These are phyloP conservation scores for Proisotoma minuta DNA, from an alignment of 2,888 invertebrate genomes.

Conservation along the genomic window DNA sequence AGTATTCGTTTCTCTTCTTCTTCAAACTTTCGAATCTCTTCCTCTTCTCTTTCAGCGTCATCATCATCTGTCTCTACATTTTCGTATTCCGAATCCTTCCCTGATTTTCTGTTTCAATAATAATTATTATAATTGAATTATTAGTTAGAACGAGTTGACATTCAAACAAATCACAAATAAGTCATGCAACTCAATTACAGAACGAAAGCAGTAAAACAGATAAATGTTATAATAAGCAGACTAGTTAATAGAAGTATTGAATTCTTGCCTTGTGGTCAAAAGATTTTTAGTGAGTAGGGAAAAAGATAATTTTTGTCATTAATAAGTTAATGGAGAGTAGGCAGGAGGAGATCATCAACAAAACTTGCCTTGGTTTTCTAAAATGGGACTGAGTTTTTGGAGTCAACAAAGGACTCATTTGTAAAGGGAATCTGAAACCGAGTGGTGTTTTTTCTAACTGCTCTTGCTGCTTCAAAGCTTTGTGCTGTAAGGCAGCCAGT, in stretches of 20 bases:
- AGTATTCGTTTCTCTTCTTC: conserved; percentile 52
- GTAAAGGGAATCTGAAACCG: conserved; percentile 45
- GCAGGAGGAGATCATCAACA: too few relatives aligned
- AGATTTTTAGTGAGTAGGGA: too few relatives aligned
- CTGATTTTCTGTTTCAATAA: conserved; percentile 41
- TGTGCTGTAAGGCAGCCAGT: conserved; percentile 70
- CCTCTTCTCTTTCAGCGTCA: conserved; percentile 47
- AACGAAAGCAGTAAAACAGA: neutral
- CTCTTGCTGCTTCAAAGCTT: conserved; percentile 61
- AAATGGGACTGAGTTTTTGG: conserved; percentile 26
- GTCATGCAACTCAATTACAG: neutral
- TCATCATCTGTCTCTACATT: conserved; percentile 49
- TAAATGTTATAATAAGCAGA: too few relatives aligned
- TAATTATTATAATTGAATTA: neutral
- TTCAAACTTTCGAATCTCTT: conserved; percentile 56
- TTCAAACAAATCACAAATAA: neutral
- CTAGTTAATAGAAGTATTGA: too few relatives aligned
- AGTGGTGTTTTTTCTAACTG: conserved; percentile 49
- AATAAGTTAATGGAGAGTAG: too few relatives aligned
- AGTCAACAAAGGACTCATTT: conserved; percentile 41
- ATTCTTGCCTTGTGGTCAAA: too few relatives aligned
- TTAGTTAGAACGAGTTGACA: too few relatives aligned
- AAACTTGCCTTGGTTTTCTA: conserved; percentile 6
- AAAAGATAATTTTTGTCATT: too few relatives aligned
- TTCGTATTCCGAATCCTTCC: conserved; percentile 50